Conservation (phyloP, 2,797 vertebrate species). For the Centropyge bicolor region DNA sequence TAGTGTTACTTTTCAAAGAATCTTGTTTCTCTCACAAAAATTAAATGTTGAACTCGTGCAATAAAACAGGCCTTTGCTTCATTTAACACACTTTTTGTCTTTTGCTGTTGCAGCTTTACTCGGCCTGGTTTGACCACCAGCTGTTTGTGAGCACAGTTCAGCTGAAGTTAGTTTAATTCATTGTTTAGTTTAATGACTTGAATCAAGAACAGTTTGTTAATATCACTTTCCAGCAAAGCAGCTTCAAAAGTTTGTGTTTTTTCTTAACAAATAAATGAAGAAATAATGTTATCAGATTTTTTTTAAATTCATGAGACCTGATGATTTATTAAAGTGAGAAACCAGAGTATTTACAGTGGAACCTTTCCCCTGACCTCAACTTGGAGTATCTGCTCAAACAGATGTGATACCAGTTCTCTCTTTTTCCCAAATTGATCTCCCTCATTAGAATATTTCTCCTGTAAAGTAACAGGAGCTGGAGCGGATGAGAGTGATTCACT, state of each 20-base stretch:
- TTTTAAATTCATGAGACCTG: no score
- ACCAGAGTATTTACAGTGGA: no score
- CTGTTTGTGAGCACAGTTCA: neutral
- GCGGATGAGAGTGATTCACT: no score
- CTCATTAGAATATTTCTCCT: neutral
- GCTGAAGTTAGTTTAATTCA: no score
- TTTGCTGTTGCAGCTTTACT: neutral
- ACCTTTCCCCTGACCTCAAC: neutral
- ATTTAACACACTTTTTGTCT: neutral
- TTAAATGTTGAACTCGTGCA: neutral
- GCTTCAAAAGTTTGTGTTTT: no score
- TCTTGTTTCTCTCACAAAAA: neutral
- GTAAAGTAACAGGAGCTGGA: no score
- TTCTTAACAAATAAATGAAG: no score
- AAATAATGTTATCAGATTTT: no score
- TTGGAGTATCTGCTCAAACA: neutral
- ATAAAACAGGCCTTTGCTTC: neutral
- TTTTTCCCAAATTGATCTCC: neutral
- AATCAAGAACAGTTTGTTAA: neutral
- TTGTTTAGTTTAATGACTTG: neutral
- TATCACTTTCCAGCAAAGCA: neutral
- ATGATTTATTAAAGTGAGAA: no score
- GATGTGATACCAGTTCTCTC: neutral
- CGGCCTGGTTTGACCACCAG: neutral
- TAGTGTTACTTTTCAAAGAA: neutral